Base-by-base conservation (phyloP, 2,113 vertebrate species). In the Pyrgilauda ruficollis region DNA sequence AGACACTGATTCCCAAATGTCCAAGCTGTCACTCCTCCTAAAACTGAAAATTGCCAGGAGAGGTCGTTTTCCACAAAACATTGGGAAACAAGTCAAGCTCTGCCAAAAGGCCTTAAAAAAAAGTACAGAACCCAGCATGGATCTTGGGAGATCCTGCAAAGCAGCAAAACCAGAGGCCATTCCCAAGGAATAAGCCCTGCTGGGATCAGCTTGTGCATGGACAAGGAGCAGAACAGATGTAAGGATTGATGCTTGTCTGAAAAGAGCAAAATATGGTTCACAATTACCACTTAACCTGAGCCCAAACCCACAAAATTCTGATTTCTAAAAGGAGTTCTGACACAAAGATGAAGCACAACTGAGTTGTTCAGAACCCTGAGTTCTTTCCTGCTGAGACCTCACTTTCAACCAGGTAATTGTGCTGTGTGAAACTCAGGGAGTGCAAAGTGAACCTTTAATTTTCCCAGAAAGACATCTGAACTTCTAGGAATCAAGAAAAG, bases 311-410 rank as follows among this genome's bases (percentile, higher is more conserved):
- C 15, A 47, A 73, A 64, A 35, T 7, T 46, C 12, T 15, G 17
- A 5, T 31, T 47, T 63, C 46, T 52, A 19, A 22, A 52, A 84
- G 31, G 7, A 64, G 17, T 10, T 77, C 14, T 52, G 21, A n/a
- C 1, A 24, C 0, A 2, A 5, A 74, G 10, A 62, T 8, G 23
- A 87, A 76, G 33, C 8, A 50, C 28, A 55, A 33, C 8, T 31
- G 35, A 89, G 16, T 13, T 73, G 55, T 11, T 50, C n/a, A 69
- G 26, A 92, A 72, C 4, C 3, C 20, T 31, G 12, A 88, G 55
- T 19, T 39, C 5, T 50, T 56, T n/a, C n/a, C 66, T 63, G 17
- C 15, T 49, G 30, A 15, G 21, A 74, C 2, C 20, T 86, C 22
- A 21, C 15, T 67, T 58, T 26, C 64, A 62, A 18, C 11, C 78